Conservation (phyloP, 2,888 invertebrate genomes). For the Nomada lathburiana region DNA sequence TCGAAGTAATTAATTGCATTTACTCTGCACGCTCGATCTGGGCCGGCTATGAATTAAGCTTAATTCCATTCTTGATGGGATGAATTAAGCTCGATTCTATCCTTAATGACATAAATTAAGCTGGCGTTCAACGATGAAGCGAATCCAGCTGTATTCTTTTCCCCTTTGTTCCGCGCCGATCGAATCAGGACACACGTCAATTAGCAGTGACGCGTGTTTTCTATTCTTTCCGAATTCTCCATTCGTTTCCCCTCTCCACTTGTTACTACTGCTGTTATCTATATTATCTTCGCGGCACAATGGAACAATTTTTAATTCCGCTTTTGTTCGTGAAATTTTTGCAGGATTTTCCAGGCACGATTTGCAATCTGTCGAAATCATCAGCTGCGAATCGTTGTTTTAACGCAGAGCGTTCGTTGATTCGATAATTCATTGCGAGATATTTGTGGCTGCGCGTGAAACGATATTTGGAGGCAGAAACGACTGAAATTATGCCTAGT, state of each 20-base stretch:
- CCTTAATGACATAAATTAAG: constrained; percentile 36
- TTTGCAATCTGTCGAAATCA: not conserved
- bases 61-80: constrained; percentile 41
- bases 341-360: not conserved
- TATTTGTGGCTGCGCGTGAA: not conserved
- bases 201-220: constrained; percentile 11
- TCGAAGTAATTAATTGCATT: constrained; percentile 30
- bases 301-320: constrained; percentile 4
- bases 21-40: not conserved
- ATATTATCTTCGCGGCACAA: not conserved
- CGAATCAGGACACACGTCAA: constrained; percentile 14
- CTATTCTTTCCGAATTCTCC: not conserved
- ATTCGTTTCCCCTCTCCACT: no score
- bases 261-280: not conserved
- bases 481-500: not conserved
- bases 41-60: constrained; percentile 12
- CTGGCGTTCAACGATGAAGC: not conserved
- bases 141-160: not conserved
- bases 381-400: no score
- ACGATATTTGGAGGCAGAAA: not conserved
- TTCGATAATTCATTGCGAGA: not conserved
- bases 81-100: constrained; percentile 26
- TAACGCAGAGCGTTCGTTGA: not conserved
- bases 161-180: not conserved
- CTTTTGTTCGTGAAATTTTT: constrained; percentile 1